These are phyloP conservation scores for Hesperia comma DNA, from an alignment of 2,888 invertebrate species.

Conservation along the genomic window DNA sequence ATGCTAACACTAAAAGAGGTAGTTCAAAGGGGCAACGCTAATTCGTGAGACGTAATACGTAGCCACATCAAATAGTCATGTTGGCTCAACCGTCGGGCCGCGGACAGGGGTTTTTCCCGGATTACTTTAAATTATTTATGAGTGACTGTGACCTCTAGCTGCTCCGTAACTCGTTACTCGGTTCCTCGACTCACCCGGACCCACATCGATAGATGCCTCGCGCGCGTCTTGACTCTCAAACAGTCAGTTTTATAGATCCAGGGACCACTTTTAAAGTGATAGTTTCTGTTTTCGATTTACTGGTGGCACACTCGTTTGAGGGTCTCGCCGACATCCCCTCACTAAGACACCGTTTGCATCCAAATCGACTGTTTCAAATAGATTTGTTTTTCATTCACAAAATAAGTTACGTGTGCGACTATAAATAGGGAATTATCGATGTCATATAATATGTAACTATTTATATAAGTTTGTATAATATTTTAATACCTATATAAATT, in stretches of 20 bases:
- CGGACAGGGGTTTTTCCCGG: constrained; percentile 77
- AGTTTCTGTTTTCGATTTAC: constrained; percentile 72
- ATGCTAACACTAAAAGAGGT: constrained; percentile 43
- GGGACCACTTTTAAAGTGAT: constrained; percentile 72
- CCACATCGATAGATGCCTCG: constrained; percentile 52
- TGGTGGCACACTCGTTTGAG: constrained; percentile 61
- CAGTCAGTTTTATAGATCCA: constrained; percentile 67
- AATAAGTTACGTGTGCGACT: neutral
- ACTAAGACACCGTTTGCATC: constrained; percentile 51
- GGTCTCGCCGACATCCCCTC: constrained; percentile 58
- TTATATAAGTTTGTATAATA: too few species aligned
- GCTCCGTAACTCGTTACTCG: constrained; percentile 54
- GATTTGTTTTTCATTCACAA: constrained; percentile 44
- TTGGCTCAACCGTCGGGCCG: constrained; percentile 60
- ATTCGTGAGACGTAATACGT: constrained; percentile 66
- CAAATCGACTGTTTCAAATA: constrained; percentile 52
- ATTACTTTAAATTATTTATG: constrained; percentile 83
- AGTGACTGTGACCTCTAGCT: constrained; percentile 73
- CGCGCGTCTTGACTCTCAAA: constrained; percentile 70
- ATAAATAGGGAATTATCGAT: neutral
- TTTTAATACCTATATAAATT: too few species aligned
- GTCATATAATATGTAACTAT: too few species aligned
- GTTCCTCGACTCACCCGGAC: constrained; percentile 46
- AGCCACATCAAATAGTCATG: constrained; percentile 73
- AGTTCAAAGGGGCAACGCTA: constrained; percentile 56